phyloP scores from a whole-genome alignment of 2,113 vertebrate species.

The Neolamprologus toae region DNA sequence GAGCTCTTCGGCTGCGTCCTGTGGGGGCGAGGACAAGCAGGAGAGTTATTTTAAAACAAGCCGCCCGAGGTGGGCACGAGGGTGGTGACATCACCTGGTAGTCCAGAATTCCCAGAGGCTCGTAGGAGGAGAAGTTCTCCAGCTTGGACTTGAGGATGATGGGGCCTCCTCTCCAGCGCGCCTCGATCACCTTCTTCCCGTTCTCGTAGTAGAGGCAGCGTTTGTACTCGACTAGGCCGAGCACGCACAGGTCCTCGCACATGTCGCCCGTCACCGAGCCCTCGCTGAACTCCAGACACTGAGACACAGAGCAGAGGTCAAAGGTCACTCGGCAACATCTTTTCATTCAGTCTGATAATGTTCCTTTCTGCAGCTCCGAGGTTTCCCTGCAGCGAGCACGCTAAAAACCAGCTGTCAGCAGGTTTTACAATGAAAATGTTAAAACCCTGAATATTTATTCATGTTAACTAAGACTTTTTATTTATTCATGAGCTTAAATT shows the following conservation, averaged over 20 bases:
- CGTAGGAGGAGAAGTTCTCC: conserved; percentile 89
- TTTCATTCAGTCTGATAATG: not conserved
- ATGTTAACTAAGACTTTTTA: not conserved
- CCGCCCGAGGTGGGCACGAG: accelerated
- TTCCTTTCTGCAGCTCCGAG: not conserved
- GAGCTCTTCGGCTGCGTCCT: conserved; percentile 64
- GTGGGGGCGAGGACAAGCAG: not conserved
- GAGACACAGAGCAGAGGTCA: not conserved
- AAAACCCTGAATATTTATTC: not conserved
- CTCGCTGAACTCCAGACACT: conserved; percentile 84
- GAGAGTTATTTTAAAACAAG: not conserved
- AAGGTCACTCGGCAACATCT: not conserved
- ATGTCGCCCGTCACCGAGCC: conserved; percentile 82
- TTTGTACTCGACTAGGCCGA: conserved; percentile 77
- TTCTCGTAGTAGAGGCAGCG: conserved; percentile 89
- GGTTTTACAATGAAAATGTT: not conserved
- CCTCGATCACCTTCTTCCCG: conserved; percentile 95
- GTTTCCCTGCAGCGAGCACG: accelerated
- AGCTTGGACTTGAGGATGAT: conserved; percentile 90
- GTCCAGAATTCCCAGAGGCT: conserved; percentile 71
- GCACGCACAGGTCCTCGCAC: conserved; percentile 88
- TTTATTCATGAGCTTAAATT: not conserved
- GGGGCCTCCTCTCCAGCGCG: conserved; percentile 81
- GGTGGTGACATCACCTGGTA: conserved; percentile 61
- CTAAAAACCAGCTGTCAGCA: not conserved